Base-by-base conservation (phyloP, 2,888 invertebrate species). In the Arctia plantaginis region DNA sequence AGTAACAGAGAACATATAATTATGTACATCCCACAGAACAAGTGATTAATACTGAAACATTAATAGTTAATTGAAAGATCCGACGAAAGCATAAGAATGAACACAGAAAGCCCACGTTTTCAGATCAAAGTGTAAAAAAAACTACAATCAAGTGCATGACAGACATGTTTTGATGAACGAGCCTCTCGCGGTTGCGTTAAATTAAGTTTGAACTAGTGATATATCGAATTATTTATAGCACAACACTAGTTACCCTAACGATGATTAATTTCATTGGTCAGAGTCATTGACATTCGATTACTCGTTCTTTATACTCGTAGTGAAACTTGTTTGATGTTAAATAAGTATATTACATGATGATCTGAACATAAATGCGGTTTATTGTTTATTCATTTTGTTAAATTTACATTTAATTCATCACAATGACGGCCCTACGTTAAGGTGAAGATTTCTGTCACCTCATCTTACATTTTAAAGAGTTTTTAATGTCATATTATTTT, bases 201-300 rank as follows among this genome's bases (percentile, higher is more conserved):
- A 81, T 81, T 78, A 72, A 81, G 73, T 82, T 77, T 72, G 74
- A 75, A 76, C 75, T 66, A 70, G 77, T 78, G 79, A 81, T 83
- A 73, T 77, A 79, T 72, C 74, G 66, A 74, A 79, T 77, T 77
- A 79, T 83, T 71, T 69, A 65, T 78, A 75, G 72, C 67, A 66
- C 66, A 79, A 69, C 76, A 62, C 72, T 67, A 73, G 66, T 81
- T 77, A 78, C 6, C 1, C 27, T n/a, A 69, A 10, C 23, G 65
- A 67, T 81, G 77, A 81, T 81, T 77, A 80, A 83, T 78, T 75
- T 51, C 27, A 7, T 41, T 69, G 72, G 66, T 74, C 67, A 30
- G 67, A 78, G 78, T 76, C 78, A 81, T 55, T 82, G 73, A 77
- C 82, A 72, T 66, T 68, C 71, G 23, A n/a, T 69, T 72, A 75